Conservation (phyloP, 2,113 vertebrate genomes). For the Telmatochromis sp. region DNA sequence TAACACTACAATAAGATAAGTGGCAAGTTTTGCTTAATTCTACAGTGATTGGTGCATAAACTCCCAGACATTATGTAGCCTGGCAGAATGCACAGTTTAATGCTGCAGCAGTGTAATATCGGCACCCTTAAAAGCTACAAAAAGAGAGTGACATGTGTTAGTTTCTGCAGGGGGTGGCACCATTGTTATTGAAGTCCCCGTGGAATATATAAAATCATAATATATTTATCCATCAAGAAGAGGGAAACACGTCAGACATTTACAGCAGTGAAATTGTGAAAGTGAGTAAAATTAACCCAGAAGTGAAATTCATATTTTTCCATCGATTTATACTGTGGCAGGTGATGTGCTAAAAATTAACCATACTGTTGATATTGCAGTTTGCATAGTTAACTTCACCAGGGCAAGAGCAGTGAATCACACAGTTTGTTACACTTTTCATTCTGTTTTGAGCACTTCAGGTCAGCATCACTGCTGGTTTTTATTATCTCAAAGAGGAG, state of each 20-base stretch:
- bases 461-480: not conserved
- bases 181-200: not conserved
- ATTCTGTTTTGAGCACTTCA: not conserved
- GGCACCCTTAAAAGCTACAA: not conserved
- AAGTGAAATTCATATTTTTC: not conserved
- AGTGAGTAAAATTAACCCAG: not conserved
- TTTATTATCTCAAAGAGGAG: not conserved
- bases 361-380: not conserved
- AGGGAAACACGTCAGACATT: not conserved
- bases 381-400: not conserved
- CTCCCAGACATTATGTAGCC: not conserved
- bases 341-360: not conserved
- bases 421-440: not conserved
- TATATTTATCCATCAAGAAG: not conserved
- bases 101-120: not conserved
- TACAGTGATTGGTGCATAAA: not conserved
- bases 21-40: not conserved
- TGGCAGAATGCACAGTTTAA: not conserved
- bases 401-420: not conserved
- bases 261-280: not conserved
- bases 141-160: not conserved
- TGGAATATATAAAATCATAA: not conserved
- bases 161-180: not conserved
- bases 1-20: not conserved
- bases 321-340: not conserved